phyloP scores from a whole-genome alignment of 2,888 invertebrate species.

The Trichacis sp. region DNA sequence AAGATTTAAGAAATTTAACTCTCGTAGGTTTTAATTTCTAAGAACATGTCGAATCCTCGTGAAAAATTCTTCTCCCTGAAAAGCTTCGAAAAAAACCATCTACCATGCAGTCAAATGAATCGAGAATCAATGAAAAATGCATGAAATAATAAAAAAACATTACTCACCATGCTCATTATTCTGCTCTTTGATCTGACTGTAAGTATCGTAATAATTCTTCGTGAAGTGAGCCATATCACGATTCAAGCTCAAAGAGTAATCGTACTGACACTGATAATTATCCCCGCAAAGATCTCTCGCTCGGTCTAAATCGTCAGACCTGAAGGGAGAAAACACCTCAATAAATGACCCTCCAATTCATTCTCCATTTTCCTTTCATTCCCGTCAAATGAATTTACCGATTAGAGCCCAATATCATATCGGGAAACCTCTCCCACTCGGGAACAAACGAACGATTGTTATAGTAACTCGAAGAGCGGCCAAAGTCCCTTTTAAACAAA shows the following conservation, averaged over 20 bases:
- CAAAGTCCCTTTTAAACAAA: slow-evolving; percentile 83
- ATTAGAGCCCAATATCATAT: too few species aligned
- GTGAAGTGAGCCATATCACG: slow-evolving; percentile 89
- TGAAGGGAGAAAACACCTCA: slow-evolving; percentile 41
- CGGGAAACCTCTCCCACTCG: slow-evolving; percentile 78
- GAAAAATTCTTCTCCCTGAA: too few species aligned
- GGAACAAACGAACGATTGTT: slow-evolving; percentile 84
- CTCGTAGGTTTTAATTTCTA: too few species aligned
- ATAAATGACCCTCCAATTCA: too few species aligned
- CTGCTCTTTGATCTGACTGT: slow-evolving; percentile 68
- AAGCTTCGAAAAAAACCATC: too few species aligned
- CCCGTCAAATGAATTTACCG: too few species aligned
- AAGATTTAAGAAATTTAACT: too few species aligned
- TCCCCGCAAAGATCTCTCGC: slow-evolving; percentile 83
- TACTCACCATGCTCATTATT: slow-evolving; percentile 67
- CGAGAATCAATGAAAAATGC: too few species aligned
- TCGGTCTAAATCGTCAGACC: slow-evolving; percentile 73
- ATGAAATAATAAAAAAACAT: too few species aligned
- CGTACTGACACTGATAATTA: slow-evolving; percentile 88
- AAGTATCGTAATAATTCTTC: slow-evolving; percentile 82
- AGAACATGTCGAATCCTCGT: too few species aligned
- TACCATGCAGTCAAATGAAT: too few species aligned
- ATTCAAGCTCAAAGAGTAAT: slow-evolving; percentile 87
- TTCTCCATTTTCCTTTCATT: too few species aligned
- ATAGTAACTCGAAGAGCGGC: slow-evolving; percentile 83